These are phyloP conservation scores for Bolinopsis microptera DNA, from an alignment of 37 sponge, comb jelly and placozoan genomes.

Conservation along the genomic window DNA sequence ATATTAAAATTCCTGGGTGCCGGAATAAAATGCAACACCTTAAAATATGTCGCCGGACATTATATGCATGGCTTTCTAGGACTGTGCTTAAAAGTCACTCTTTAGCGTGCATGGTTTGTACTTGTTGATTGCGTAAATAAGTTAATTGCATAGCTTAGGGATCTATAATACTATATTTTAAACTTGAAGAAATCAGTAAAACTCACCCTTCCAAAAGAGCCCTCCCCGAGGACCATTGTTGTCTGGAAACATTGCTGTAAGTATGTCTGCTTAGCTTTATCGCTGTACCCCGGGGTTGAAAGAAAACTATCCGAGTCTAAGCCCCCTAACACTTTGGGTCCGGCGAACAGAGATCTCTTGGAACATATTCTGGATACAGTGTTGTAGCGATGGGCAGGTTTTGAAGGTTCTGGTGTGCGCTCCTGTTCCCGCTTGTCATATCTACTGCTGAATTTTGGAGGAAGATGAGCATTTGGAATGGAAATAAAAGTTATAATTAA, in stretches of 20 bases:
- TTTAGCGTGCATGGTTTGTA: too few species aligned
- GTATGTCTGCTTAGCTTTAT: slow-evolving; percentile 23
- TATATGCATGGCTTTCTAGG: too few species aligned
- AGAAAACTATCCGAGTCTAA: slow-evolving; percentile 7
- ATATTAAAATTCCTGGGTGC: too few species aligned
- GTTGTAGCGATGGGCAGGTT: slow-evolving; percentile 5
- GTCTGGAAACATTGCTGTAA: slow-evolving; percentile 77
- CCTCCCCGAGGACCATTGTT: slow-evolving; percentile 75
- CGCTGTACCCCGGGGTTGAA: slow-evolving; percentile 58
- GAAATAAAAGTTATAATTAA: too few species aligned
- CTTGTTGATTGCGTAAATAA: too few species aligned
- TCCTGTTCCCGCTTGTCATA: neutral
- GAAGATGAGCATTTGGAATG: too few species aligned
- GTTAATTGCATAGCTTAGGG: too few species aligned
- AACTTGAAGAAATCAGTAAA: neutral
- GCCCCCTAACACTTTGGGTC: slow-evolving; percentile 29
- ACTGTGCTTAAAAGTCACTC: too few species aligned
- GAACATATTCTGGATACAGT: slow-evolving; percentile 28
- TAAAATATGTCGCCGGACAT: too few species aligned
- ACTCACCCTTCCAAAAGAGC: slow-evolving; percentile 84
- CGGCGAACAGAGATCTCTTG: slow-evolving; percentile 7
- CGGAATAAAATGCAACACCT: too few species aligned
- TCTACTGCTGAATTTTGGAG: slow-evolving; percentile 2
- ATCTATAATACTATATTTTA: neutral
- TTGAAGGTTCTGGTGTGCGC: slow-evolving; percentile 51